Conservation (phyloP, 2,888 invertebrate genomes). For the Agrochola lychnidis region DNA sequence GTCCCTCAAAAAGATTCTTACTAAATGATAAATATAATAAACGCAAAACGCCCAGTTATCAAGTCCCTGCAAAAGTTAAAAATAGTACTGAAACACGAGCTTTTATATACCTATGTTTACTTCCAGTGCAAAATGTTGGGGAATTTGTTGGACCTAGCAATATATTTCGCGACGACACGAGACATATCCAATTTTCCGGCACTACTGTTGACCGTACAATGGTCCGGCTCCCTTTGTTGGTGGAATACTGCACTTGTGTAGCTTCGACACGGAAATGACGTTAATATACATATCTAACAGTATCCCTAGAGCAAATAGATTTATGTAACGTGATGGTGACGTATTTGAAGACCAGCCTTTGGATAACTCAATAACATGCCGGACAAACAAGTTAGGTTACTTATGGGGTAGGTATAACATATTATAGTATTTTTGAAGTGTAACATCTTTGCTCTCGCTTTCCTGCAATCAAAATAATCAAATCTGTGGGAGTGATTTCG, state of each 20-base stretch:
- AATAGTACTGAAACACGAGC: not conserved
- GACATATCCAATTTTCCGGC: conserved; percentile 70
- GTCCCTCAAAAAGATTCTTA: no score
- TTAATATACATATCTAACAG: conserved; percentile 22
- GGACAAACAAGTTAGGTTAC: not conserved
- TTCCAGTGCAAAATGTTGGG: conserved; percentile 20
- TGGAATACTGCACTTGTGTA: conserved; percentile 43
- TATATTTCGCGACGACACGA: conserved; percentile 54
- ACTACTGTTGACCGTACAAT: conserved; percentile 58
- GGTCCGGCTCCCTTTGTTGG: conserved; percentile 51
- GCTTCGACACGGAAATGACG: conserved; percentile 34
- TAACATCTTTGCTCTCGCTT: no score
- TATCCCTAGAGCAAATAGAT: not conserved
- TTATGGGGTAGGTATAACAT: no score
- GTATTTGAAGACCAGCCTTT: not conserved
- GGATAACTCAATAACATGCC: not conserved
- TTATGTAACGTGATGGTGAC: not conserved
- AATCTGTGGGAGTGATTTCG: no score
- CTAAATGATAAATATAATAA: not conserved
- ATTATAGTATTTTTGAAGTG: no score
- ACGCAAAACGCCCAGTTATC: not conserved
- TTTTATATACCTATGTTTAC: conserved; percentile 13
- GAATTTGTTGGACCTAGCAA: conserved; percentile 48
- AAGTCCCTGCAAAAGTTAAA: not conserved
- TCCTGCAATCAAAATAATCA: no score